phyloP scores from a whole-genome alignment of 2,113 vertebrate genomes.

The mouse (Mus musculus) region DNA sequence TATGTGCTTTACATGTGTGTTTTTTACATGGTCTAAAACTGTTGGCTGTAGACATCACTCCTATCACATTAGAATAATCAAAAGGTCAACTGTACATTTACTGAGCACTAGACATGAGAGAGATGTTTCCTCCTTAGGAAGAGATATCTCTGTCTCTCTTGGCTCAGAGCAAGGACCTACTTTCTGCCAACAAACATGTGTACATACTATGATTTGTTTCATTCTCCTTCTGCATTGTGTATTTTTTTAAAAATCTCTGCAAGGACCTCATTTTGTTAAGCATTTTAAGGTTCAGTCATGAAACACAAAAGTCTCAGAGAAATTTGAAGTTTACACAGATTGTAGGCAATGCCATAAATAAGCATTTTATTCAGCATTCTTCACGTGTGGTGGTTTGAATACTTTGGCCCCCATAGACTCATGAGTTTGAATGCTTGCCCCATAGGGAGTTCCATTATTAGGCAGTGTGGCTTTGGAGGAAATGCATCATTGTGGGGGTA shows the following conservation, averaged over 20 bases:
- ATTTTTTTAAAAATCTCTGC: background rate
- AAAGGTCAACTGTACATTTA: background rate
- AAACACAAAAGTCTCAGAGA: background rate
- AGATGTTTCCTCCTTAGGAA: background rate
- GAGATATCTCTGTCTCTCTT: background rate
- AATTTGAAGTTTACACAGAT: background rate
- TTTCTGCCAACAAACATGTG: background rate
- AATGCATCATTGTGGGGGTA: too few relatives aligned
- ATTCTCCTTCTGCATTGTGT: background rate
- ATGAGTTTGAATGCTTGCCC: too few relatives aligned
- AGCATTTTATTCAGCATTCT: slow-evolving; percentile 14
- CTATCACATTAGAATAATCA: background rate
- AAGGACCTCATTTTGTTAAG: background rate
- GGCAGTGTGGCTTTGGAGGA: too few relatives aligned
- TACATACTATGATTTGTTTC: background rate
- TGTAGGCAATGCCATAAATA: slow-evolving; percentile 44
- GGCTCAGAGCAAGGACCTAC: background rate
- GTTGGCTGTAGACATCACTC: background rate
- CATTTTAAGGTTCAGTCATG: background rate
- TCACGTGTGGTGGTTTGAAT: too few relatives aligned
- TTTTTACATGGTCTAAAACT: background rate
- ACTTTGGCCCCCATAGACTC: too few relatives aligned
- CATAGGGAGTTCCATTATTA: too few relatives aligned
- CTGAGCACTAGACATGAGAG: background rate
- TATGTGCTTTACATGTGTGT: background rate